A percentile compares a stretch with the other conserved stretches of the same genome.
Conservation (phyloP, 2,888 invertebrate genomes). For the Pteria penguin region DNA sequence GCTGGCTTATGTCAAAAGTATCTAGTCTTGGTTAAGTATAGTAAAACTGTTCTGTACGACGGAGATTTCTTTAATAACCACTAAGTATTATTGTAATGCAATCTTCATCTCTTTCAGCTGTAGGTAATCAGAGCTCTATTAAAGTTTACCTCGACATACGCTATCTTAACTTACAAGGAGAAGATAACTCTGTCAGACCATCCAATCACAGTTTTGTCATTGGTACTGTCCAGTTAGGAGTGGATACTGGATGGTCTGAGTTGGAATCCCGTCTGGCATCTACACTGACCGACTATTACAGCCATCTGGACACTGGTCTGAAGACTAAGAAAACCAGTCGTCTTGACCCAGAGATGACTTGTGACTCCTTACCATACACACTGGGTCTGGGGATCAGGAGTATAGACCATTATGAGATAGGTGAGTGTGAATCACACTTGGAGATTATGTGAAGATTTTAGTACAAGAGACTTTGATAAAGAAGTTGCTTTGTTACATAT, state of each 20-base stretch:
- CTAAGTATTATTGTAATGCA: too few species aligned
- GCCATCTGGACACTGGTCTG: slow-evolving; percentile 70
- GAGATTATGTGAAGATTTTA: too few species aligned
- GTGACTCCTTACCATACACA: slow-evolving; percentile 48
- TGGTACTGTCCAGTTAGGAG: slow-evolving; percentile 59
- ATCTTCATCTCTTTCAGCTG: slow-evolving; percentile 6
- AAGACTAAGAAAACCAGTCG: slow-evolving; percentile 70
- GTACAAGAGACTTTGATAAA: too few species aligned
- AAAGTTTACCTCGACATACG: slow-evolving; percentile 24
- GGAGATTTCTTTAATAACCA: too few species aligned
- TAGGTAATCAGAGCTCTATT: slow-evolving; percentile 2
- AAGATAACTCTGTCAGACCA: not conserved
- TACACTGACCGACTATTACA: slow-evolving; percentile 64
- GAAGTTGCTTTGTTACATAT: too few species aligned
- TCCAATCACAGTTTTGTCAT: slow-evolving; percentile 51
- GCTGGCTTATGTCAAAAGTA: too few species aligned
- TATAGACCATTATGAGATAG: slow-evolving; percentile 64
- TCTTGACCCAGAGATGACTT: slow-evolving; percentile 60
- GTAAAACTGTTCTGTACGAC: too few species aligned
- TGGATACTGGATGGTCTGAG: slow-evolving; percentile 61
- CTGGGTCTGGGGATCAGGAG: slow-evolving; percentile 70
- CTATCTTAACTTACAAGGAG: slow-evolving; percentile 1
- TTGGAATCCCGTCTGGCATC: slow-evolving; percentile 65
- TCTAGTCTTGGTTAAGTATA: too few species aligned
- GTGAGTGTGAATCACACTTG: too few species aligned